phyloP scores from a whole-genome alignment of 1,140 invertebrate genomes.

The Eubasilissa regina region DNA sequence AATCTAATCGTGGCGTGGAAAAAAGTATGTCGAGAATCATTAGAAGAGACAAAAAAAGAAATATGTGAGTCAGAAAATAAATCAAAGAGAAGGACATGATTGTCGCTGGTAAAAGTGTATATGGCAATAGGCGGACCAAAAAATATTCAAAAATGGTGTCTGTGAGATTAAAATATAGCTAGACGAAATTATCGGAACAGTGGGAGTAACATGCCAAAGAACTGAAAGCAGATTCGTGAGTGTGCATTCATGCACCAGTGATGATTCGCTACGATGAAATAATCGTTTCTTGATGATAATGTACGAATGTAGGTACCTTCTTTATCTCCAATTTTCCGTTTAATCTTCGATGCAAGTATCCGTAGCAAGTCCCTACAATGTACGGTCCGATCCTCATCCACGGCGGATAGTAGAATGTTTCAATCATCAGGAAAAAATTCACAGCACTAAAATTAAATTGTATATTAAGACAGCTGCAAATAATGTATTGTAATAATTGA shows the following conservation, averaged over 20 bases:
- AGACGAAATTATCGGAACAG: no score
- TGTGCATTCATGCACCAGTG: not conserved
- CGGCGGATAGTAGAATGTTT: conserved; percentile 69
- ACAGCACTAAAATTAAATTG: conserved; percentile 62
- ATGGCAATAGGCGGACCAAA: no score
- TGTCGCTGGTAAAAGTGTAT: no score
- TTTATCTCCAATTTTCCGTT: conserved; percentile 41
- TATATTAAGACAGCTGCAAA: not conserved
- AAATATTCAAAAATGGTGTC: no score
- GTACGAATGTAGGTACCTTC: conserved; percentile 7
- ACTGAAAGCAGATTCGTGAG: not conserved
- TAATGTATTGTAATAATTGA: not conserved
- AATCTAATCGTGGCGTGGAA: no score
- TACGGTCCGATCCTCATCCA: conserved; percentile 73
- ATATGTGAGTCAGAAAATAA: no score
- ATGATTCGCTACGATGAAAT: no score
- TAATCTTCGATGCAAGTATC: conserved; percentile 61
- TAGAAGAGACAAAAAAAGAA: no score
- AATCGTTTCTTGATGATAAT: not conserved
- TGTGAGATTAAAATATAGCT: no score
- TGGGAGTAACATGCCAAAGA: no score
- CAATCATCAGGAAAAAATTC: conserved; percentile 64
- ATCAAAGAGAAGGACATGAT: no score
- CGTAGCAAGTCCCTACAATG: conserved; percentile 70
- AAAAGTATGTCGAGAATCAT: no score